phyloP scores from a whole-genome alignment of 2,113 vertebrate species.

The Geococcyx californianus region DNA sequence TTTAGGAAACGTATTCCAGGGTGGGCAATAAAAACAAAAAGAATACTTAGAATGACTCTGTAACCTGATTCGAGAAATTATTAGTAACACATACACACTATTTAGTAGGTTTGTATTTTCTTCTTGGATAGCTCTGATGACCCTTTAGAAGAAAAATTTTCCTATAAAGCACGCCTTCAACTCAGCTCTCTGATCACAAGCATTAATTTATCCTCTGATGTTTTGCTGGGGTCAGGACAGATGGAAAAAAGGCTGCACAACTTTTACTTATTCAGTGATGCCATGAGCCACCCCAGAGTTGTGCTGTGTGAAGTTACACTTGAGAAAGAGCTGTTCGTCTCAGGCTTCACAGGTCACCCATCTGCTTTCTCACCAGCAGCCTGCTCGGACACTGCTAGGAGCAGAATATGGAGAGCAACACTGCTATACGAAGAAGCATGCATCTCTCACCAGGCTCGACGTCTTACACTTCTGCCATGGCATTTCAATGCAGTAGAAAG shows the following conservation, averaged over 20 bases:
- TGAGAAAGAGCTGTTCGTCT: neutral
- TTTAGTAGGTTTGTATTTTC: neutral
- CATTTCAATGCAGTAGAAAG: neutral
- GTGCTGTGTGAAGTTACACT: neutral
- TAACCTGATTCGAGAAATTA: neutral
- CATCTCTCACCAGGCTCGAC: neutral
- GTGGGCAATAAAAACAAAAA: neutral
- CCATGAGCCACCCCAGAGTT: neutral
- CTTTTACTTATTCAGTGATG: neutral
- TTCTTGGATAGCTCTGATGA: neutral
- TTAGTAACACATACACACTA: neutral
- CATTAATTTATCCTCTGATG: neutral
- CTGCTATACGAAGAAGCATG: accelerated
- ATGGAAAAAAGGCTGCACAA: neutral
- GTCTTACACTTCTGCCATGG: neutral
- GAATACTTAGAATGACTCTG: neutral
- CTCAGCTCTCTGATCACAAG: neutral
- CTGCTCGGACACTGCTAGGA: neutral
- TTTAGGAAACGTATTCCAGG: neutral
- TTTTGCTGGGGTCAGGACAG: neutral
- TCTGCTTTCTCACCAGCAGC: neutral
- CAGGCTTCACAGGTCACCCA: neutral
- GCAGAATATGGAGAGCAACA: neutral
- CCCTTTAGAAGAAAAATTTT: neutral
- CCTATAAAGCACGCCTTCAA: neutral